Conservation (phyloP, 2,113 vertebrate species). For the Cathartes aura region DNA sequence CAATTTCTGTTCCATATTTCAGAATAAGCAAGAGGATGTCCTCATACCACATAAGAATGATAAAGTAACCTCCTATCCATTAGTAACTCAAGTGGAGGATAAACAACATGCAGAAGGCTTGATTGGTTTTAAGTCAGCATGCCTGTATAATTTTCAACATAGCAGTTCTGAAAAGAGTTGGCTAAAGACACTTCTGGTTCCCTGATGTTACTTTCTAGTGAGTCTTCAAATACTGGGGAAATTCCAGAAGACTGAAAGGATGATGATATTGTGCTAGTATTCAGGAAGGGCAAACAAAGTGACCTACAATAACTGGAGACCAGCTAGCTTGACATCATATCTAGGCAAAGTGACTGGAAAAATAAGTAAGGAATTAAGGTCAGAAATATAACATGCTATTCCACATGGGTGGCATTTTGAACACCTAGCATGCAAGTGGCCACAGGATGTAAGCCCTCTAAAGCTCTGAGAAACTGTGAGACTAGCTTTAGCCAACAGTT, state of each 20-base stretch:
- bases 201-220: not conserved
- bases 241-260: not conserved
- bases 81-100: not conserved
- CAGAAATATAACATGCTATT: not conserved
- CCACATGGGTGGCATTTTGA: not conserved
- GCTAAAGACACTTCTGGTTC: not conserved
- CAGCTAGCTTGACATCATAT: not conserved
- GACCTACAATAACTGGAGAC: not conserved
- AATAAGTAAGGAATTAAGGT: not conserved
- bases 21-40: not conserved
- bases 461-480: not conserved
- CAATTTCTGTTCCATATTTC: not conserved
- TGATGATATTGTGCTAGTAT: not conserved
- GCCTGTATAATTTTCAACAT: not conserved
- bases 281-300: not conserved
- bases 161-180: not conserved
- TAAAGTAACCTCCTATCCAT: not conserved
- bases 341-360: conserved; percentile 1
- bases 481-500: not conserved
- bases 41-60: not conserved
- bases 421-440: not conserved
- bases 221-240: not conserved
- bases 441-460: not conserved
- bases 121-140: not conserved
- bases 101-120: not conserved